Conservation (phyloP, 2,888 invertebrate species). For the Volucella zonaria region DNA sequence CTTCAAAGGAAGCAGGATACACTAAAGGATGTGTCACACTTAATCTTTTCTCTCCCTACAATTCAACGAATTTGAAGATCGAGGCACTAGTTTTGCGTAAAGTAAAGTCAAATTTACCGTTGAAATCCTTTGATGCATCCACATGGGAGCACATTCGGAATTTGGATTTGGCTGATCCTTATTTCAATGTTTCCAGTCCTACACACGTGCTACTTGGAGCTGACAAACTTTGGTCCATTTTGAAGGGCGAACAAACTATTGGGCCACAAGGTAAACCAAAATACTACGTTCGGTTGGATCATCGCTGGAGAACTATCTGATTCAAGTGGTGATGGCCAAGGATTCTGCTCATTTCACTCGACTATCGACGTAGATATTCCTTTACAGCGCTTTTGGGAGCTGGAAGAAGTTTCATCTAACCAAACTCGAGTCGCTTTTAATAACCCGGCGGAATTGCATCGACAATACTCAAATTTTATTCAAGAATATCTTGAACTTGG, state of each 20-base stretch:
- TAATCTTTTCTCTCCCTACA: conserved; percentile 1
- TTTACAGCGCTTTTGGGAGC: conserved; percentile 7
- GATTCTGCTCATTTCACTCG: background rate
- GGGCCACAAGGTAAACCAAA: conserved; percentile 8
- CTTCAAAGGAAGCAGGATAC: conserved; percentile 12
- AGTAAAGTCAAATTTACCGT: too few relatives aligned
- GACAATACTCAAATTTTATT: too few relatives aligned
- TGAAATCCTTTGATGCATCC: too few relatives aligned
- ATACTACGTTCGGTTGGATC: conserved; percentile 65
- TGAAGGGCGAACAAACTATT: background rate
- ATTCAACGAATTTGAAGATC: background rate
- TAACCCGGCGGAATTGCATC: conserved; percentile 39
- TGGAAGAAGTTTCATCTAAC: conserved; percentile 24
- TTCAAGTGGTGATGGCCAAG: background rate
- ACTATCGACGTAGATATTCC: background rate
- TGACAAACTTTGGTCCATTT: background rate
- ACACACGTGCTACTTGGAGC: background rate
- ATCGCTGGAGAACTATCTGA: conserved; percentile 32
- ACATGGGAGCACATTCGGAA: too few relatives aligned
- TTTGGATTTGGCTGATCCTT: background rate
- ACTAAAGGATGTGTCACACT: conserved; percentile 1
- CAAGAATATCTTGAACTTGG: too few relatives aligned
- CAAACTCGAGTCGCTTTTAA: conserved; percentile 28
- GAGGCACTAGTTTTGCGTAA: too few relatives aligned
- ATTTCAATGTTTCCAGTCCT: background rate